Evolutionary conservation across 2,797 vertebrate genomes (phyloP).

Genomic region (Botia almorhae): DNA sequence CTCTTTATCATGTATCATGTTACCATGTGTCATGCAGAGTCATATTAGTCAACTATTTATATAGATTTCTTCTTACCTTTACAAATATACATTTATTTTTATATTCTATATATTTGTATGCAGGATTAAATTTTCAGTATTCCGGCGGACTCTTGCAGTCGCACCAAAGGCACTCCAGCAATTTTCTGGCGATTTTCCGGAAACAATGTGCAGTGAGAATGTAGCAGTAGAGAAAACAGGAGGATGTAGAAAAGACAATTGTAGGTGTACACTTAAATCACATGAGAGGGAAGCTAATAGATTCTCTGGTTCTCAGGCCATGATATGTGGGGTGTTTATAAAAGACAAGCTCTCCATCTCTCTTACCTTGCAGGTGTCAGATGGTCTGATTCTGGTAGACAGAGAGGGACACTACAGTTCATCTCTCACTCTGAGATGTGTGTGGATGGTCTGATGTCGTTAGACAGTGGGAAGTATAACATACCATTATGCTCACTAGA

Average conservation of each 20-base stretch:
- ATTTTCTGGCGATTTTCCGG: neutral
- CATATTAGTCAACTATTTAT: too few species aligned
- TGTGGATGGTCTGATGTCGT: neutral
- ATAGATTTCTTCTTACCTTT: too few species aligned
- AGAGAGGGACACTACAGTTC: conserved; percentile 1
- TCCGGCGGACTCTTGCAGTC: neutral
- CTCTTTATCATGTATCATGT: neutral
- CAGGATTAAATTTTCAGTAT: neutral
- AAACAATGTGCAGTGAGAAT: neutral
- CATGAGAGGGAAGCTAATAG: neutral
- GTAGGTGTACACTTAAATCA: conserved; percentile 8
- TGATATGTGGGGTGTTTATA: neutral
- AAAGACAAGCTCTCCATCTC: neutral
- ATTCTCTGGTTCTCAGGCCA: neutral
- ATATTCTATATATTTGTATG: too few species aligned
- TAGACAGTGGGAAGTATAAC: neutral
- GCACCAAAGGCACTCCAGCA: neutral
- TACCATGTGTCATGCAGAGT: too few species aligned
- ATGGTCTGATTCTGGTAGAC: conserved; percentile 13
- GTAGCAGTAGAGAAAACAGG: neutral
- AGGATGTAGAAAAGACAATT: neutral
- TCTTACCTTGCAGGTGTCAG: neutral
- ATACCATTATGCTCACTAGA: neutral
- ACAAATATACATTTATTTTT: too few species aligned
- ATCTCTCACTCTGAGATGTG: neutral